Evolutionary conservation across 2,113 vertebrate species (phyloP).

Genomic region (Calypte anna): DNA sequence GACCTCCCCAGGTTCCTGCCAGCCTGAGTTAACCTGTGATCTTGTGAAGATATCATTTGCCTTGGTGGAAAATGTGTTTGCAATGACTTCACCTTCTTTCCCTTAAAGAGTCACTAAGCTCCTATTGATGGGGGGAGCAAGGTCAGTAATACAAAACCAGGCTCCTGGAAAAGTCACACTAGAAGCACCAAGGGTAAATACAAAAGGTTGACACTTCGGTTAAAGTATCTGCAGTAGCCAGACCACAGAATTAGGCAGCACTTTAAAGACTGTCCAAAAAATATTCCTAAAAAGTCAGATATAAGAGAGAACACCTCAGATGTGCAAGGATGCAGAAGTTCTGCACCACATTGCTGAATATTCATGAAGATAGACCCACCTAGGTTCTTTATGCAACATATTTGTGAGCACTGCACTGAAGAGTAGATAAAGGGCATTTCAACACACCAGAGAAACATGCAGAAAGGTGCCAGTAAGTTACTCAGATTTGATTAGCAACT

Average conservation of each 20-base stretch:
- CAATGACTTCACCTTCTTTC: background rate
- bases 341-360: background rate
- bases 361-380: background rate
- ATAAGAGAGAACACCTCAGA: background rate
- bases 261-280: background rate
- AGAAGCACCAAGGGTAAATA: background rate
- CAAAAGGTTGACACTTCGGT: fast-evolving
- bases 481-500: background rate
- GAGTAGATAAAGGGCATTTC: background rate
- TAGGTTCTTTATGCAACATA: background rate
- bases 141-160: background rate
- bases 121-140: background rate
- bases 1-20: background rate
- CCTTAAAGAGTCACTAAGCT: background rate
- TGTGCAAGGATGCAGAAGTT: background rate
- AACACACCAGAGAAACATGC: background rate
- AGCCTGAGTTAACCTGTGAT: background rate
- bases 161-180: background rate
- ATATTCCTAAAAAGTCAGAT: background rate
- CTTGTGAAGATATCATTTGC: background rate
- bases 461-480: background rate
- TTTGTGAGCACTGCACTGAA: background rate
- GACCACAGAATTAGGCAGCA: background rate
- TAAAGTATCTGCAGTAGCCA: background rate
- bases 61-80: background rate